phyloP scores from a whole-genome alignment of 2,113 vertebrate species.

The Cathartes aura region DNA sequence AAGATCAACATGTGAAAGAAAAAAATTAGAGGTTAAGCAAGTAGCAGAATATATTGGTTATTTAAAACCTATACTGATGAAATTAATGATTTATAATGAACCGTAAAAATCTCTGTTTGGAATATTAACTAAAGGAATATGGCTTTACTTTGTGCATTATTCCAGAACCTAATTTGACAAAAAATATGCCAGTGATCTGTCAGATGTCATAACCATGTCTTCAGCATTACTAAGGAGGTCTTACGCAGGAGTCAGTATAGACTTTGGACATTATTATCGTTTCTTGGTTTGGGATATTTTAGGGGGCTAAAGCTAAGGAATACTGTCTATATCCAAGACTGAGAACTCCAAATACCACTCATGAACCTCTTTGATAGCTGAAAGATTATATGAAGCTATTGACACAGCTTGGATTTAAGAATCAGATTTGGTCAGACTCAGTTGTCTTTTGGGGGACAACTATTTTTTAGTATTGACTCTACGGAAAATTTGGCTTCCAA shows the following conservation, averaged over 20 bases:
- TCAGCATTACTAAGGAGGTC: not conserved
- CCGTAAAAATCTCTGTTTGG: not conserved
- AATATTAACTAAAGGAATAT: not conserved
- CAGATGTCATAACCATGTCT: not conserved
- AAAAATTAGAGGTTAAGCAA: not conserved
- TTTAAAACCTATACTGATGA: not conserved
- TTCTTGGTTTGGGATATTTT: not conserved
- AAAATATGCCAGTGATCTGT: not conserved
- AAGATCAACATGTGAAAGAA: not conserved
- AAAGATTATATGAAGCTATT: not conserved
- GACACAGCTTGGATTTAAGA: not conserved
- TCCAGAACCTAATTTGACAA: not conserved
- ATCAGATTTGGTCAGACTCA: not conserved
- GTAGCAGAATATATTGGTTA: not conserved
- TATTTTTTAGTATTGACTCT: not conserved
- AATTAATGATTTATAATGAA: conserved; percentile 22
- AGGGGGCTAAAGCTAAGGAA: not conserved
- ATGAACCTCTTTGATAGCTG: not conserved
- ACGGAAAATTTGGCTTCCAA: not conserved
- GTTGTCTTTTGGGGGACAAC: not conserved
- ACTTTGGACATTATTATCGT: not conserved
- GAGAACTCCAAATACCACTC: not conserved
- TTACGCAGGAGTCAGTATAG: not conserved
- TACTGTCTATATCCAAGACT: not conserved
- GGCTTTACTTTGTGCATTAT: not conserved